These are phyloP conservation scores for Mesoclemmys tuberculata DNA, from an alignment of 2,113 vertebrate genomes.

Conservation along the genomic window DNA sequence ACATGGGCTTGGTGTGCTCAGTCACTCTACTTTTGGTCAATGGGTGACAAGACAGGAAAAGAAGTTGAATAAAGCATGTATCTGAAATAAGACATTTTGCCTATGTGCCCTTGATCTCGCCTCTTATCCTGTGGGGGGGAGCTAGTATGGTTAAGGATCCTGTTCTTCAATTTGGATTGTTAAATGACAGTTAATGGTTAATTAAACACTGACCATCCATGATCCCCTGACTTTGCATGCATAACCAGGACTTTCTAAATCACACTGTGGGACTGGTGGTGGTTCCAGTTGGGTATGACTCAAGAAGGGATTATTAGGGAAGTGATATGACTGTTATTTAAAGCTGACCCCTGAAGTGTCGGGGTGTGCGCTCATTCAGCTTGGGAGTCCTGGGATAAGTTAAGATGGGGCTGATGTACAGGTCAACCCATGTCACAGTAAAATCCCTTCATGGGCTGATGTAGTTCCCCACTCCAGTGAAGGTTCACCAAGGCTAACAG, in stretches of 20 bases:
- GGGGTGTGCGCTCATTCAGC: neutral
- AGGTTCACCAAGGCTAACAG: neutral
- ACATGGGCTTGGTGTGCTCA: neutral
- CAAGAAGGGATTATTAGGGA: neutral
- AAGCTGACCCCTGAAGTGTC: neutral
- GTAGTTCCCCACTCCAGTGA: neutral
- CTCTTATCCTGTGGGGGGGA: neutral
- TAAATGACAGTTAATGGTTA: neutral
- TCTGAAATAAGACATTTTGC: conserved; percentile 12
- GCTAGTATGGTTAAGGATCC: neutral
- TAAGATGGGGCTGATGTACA: neutral
- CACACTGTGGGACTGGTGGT: neutral
- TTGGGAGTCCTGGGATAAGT: neutral
- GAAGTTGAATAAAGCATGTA: neutral
- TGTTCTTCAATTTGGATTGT: neutral
- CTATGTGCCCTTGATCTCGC: neutral
- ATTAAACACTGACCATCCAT: neutral
- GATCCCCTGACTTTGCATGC: neutral
- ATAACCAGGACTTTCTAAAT: neutral
- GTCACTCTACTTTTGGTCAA: neutral
- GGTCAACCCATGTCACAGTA: neutral
- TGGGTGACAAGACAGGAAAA: neutral
- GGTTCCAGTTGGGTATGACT: neutral
- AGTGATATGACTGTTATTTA: neutral
- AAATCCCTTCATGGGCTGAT: neutral